A percentile compares a stretch with the other conserved stretches of the same genome.
These are phyloP conservation scores for Trogon melanurus DNA, from an alignment of 2,113 vertebrate genomes.

Conservation along the genomic window DNA sequence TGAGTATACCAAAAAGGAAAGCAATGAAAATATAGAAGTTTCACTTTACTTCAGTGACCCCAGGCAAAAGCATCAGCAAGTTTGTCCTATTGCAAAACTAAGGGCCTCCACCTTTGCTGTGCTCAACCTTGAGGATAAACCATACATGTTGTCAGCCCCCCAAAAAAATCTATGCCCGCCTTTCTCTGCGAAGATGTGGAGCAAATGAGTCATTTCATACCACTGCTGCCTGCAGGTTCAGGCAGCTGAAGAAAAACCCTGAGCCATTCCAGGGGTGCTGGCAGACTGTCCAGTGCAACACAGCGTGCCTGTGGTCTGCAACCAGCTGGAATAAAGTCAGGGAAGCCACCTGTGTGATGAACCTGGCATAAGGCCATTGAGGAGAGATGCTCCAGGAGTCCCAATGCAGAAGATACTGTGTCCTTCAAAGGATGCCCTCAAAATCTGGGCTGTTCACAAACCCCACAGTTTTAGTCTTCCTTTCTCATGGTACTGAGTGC, in stretches of 20 bases:
- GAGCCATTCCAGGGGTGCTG: neutral
- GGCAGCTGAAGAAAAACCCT: neutral
- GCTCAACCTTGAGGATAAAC: neutral
- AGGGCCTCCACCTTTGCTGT: neutral
- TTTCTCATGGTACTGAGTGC: neutral
- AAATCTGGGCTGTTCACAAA: constrained; percentile 7
- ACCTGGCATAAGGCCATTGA: accelerated
- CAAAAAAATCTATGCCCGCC: neutral
- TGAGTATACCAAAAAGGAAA: neutral
- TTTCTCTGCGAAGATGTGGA: neutral
- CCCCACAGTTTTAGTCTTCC: constrained; percentile 10
- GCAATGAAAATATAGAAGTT: neutral
- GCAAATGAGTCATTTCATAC: neutral
- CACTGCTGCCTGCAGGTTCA: neutral
- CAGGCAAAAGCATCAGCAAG: neutral
- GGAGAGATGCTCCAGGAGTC: neutral
- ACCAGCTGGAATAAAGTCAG: accelerated
- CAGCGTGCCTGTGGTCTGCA: accelerated
- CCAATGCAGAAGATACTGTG: neutral
- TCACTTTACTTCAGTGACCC: neutral
- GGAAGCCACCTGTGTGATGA: neutral
- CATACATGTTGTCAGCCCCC: accelerated
- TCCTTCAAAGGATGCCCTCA: constrained; percentile 17
- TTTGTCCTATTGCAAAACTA: neutral
- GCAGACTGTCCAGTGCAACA: neutral